A percentile compares a stretch with the other conserved stretches of the same genome.
phyloP scores from a whole-genome alignment of 2,888 invertebrate species.

The Bellardia bayeri region DNA sequence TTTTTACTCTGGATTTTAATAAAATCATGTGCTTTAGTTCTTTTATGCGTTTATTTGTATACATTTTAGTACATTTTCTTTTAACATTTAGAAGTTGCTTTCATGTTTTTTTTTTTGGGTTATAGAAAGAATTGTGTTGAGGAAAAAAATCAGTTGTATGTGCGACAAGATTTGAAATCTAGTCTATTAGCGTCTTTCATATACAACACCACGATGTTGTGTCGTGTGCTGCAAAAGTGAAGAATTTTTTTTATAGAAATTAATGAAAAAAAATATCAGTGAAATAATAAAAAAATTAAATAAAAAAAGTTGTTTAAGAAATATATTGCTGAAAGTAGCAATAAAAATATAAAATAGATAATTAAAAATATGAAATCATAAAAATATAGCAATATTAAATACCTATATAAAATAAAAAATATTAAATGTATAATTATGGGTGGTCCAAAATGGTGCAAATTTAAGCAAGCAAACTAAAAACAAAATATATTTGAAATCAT shows the following conservation, averaged over 20 bases:
- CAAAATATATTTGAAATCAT: conserved; percentile 17
- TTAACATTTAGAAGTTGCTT: conserved; percentile 38
- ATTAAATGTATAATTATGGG: conserved; percentile 4
- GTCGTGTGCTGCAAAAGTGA: conserved; percentile 72
- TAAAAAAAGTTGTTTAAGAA: neutral
- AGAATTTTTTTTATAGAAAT: conserved; percentile 28
- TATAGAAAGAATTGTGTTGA: conserved; percentile 31
- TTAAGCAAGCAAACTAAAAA: conserved; percentile 10
- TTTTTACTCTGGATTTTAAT: neutral
- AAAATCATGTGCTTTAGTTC: conserved; percentile 36
- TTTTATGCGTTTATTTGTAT: conserved; percentile 2
- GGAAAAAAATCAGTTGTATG: conserved; percentile 69
- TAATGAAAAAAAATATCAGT: neutral
- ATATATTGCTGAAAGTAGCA: neutral
- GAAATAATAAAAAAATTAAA: conserved; percentile 6
- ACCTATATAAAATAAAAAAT: neutral
- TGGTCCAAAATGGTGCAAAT: conserved; percentile 20
- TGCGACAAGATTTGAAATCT: conserved; percentile 73
- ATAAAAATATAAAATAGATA: neutral
- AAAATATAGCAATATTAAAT: neutral
- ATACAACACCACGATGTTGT: conserved; percentile 74
- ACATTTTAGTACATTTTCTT: conserved; percentile 64
- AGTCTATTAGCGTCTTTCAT: conserved; percentile 75
- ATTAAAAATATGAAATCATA: neutral
- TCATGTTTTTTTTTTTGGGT: conserved; percentile 40